Evolutionary conservation across 2,113 vertebrate species (phyloP), one percentile per base, ranked within the genome.

Genomic region (Phocoena sinus): DNA sequence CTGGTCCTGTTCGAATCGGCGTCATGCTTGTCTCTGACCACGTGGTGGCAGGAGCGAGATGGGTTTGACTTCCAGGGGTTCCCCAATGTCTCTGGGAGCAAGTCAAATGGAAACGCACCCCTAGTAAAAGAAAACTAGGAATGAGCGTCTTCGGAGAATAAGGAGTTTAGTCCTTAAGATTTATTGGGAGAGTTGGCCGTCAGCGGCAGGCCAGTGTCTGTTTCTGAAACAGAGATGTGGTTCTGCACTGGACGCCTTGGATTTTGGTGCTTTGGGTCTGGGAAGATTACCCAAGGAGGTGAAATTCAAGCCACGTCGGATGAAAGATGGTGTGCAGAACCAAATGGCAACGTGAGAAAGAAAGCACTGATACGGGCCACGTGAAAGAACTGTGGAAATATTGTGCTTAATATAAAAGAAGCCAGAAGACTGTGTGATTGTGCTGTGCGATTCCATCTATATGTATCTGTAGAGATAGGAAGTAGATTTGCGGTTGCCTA

Each of bases 41-140:
- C 96, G 56, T 36, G 95, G 88, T 93, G 97, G 95, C 96, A 96
- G 90, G 56, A 84, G 63, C 33, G 17, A 79, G n/a, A 17, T 28
- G 53, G 38, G 12, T n/a, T 85, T 47, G 47, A 58, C 53, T 41
- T 10, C 14, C 81, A 6, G 5, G n/a, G 11, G 44, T 5, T 23
- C 28, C 50, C 25, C 25, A 0, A 1, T 0, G 31, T 33, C 47
- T 47, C 33, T 17, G 31, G 38, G 56, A 84, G 60, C 47, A 20
- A 36, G 80, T 28, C 26, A 20, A 26, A 21, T 1, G 56, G 80
- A 65, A 68, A 81, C 25, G 23, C 31, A 31, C 31, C 13, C 33
- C 28, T 84, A 8, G 10, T 4, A 6, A 56, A 63, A 14, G 79
- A 18, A 73, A 73, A 13, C 8, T 0, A 15, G 65, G 50, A 6